Conservation (phyloP, 2,888 invertebrate genomes). For the Lepidochrysops patricia region DNA sequence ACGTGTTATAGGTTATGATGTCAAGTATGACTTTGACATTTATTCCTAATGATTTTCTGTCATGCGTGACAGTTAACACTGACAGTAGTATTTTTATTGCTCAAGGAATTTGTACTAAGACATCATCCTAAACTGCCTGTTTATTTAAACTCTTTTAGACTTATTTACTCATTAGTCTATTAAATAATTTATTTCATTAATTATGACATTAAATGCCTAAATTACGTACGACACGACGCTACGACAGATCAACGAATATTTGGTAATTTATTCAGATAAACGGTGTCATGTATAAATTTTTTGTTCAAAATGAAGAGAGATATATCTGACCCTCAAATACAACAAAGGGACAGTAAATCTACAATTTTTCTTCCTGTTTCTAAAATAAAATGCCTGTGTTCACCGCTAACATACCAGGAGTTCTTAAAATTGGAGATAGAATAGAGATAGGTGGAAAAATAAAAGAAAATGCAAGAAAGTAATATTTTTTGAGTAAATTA, state of each 20-base stretch:
- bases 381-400: slow-evolving; percentile 57
- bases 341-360: slow-evolving; percentile 32
- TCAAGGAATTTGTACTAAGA: no score
- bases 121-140: no score
- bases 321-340: slow-evolving; percentile 39
- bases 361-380: slow-evolving; percentile 24
- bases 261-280: slow-evolving; percentile 25
- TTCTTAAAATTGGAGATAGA: slow-evolving; percentile 57
- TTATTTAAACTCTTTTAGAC: no score
- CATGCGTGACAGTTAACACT: no score
- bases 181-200: background rate
- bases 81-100: no score
- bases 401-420: slow-evolving; percentile 56
- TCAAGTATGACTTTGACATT: no score
- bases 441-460: slow-evolving; percentile 68
- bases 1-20: background rate
- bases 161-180: no score
- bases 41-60: no score
- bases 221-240: background rate
- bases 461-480: slow-evolving; percentile 65
- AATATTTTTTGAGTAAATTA: no score
- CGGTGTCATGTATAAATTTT: slow-evolving; percentile 58
- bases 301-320: slow-evolving; percentile 58
- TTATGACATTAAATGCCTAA: background rate
- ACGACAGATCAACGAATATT: slow-evolving; percentile 14